Evolutionary conservation across 1,140 invertebrate genomes (phyloP), one percentile per base, ranked within the genome.

Genomic region (Colletes latitarsis): DNA sequence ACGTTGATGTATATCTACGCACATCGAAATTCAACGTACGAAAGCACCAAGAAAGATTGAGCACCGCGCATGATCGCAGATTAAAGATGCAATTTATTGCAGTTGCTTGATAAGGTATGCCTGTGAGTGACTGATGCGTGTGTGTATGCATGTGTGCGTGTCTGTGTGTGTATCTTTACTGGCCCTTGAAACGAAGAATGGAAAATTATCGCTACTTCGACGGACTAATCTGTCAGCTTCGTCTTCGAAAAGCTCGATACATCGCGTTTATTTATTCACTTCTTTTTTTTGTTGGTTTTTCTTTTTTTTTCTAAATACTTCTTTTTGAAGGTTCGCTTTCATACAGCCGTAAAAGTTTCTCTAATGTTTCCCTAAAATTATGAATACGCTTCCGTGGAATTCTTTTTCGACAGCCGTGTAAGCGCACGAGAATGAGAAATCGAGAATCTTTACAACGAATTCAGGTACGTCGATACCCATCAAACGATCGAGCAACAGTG

Each of bases 1-100:
- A 66, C 74, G 82, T 84, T 78, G 64, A 72, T 74, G 77, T 81
- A 74, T 62, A 84, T 80, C 17, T 78, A 74, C 74, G 58, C 30
- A 62, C 69, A 68, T 75, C 19, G 68, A 75, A 30, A 76, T 81
- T 71, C 19, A 80, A 82, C 57, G 77, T 76, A 49, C 62, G 66
- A 85, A 84, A 89, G 86, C 86, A 90, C 86, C 88, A 88, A 84
- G 82, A 73, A 82, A 79, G 66, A 77, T 88, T 89, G 85, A 89
- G 84, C 88, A 89, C 77, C 82, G 60, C 79, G 58, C 68, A 63
- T 60, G 68, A 76, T 62, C 72, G 84, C 71, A 71, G 46, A 81
- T 82, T 76, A 67, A 83, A 66, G 58, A 82, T 43, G 77, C 68
- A 76, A 82, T 60, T 58, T 67, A 77, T 75, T 76, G 60, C 67